phyloP scores from a whole-genome alignment of 2,113 vertebrate species.

The Grammomys surdaster region DNA sequence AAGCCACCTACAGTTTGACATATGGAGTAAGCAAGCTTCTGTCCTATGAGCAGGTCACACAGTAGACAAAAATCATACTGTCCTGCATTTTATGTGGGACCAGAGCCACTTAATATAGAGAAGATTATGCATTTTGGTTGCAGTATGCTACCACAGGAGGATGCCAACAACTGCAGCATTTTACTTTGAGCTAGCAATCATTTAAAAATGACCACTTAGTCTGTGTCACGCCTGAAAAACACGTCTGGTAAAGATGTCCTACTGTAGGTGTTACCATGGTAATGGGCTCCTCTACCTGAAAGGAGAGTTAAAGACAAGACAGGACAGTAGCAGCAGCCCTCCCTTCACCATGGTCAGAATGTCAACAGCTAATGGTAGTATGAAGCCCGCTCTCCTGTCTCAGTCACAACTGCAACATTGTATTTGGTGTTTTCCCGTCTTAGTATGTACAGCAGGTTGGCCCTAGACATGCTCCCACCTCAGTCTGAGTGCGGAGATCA shows the following conservation, averaged over 20 bases:
- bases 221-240: conserved; percentile 22
- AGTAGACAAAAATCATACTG: too few species aligned
- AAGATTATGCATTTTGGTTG: not conserved
- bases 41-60: accelerated
- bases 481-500: not conserved
- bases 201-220: conserved; percentile 17
- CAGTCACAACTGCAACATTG: not conserved
- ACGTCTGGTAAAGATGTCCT: not conserved
- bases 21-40: too few species aligned
- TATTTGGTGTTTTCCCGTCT: not conserved
- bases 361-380: not conserved
- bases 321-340: not conserved
- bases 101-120: not conserved
- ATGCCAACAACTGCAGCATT: not conserved
- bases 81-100: not conserved
- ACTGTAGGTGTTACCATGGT: not conserved
- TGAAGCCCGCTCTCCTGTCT: not conserved
- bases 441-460: not conserved
- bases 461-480: not conserved
- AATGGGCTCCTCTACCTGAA: conserved; percentile 28
- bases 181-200: not conserved
- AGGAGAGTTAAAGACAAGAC: not conserved
- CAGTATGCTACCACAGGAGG: not conserved
- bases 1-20: not conserved
- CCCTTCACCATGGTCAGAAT: not conserved